Percentiles rank a stretch among this genome's conserved stretches.
These are phyloP conservation scores for Aquatica leii DNA, from an alignment of 2,888 invertebrate species.

Conservation along the genomic window DNA sequence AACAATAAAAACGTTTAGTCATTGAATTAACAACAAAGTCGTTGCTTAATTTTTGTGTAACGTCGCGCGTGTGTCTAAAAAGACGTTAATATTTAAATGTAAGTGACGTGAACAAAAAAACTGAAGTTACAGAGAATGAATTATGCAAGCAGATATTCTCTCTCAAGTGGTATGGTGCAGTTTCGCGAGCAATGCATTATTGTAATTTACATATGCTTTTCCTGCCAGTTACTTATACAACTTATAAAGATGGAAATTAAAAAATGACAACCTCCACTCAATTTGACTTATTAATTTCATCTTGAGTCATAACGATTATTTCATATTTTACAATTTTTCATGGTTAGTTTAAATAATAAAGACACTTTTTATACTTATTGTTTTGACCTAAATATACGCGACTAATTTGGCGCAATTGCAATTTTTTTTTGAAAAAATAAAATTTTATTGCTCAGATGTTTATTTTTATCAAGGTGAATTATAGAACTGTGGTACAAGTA, in stretches of 20 bases:
- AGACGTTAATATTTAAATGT: constrained; percentile 11
- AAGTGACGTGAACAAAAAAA: constrained; percentile 21
- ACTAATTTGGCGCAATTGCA: too few species aligned
- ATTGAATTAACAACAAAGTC: too few species aligned
- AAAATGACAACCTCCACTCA: constrained; percentile 39
- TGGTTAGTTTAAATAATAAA: constrained; percentile 35
- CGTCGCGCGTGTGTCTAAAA: background rate
- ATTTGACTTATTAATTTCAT: constrained; percentile 40
- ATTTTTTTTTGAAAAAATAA: too few species aligned
- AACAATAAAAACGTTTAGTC: too few species aligned
- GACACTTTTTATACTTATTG: constrained; percentile 17
- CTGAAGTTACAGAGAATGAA: constrained; percentile 22
- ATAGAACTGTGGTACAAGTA: too few species aligned
- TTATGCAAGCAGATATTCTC: constrained; percentile 30
- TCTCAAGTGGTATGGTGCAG: constrained; percentile 24
- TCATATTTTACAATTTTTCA: constrained; percentile 41
- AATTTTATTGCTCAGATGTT: too few species aligned
- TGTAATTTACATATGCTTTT: constrained; percentile 34
- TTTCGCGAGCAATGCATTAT: constrained; percentile 29
- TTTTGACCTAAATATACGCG: constrained; percentile 27
- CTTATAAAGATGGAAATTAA: constrained; percentile 30
- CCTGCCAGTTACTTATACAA: constrained; percentile 31
- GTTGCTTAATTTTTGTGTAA: background rate
- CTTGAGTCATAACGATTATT: constrained; percentile 37
- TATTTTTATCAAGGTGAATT: too few species aligned